Conservation (phyloP, 2,797 vertebrate species). For the Myotis vivesi region DNA sequence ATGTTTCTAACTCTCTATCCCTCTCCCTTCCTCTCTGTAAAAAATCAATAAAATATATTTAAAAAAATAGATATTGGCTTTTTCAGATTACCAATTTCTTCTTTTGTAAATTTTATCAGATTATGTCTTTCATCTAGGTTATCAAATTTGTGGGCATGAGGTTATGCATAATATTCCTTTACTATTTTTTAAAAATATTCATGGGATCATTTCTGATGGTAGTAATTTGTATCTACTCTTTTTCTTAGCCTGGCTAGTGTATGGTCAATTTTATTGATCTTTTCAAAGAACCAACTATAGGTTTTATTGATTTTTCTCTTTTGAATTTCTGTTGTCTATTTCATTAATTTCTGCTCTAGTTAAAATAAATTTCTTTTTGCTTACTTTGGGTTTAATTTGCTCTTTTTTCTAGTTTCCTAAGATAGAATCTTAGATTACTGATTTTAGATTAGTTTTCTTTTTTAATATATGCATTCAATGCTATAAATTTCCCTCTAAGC, state of each 20-base stretch:
- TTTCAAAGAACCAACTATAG: background rate
- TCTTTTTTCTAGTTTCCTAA: background rate
- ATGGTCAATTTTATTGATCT: background rate
- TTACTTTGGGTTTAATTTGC: background rate
- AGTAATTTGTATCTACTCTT: background rate
- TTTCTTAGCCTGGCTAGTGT: background rate
- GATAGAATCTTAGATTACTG: background rate
- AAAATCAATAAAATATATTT: too few species aligned
- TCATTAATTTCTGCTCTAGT: background rate
- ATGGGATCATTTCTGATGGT: background rate
- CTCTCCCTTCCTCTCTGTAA: too few species aligned
- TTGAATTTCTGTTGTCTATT: background rate
- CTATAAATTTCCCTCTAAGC: background rate
- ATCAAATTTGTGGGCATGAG: background rate
- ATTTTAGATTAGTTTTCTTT: constrained; percentile 41
- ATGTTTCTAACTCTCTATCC: too few species aligned
- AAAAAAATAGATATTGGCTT: background rate
- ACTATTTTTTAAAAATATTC: background rate
- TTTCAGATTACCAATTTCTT: background rate
- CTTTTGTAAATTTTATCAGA: background rate
- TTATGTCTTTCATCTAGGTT: background rate
- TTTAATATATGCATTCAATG: background rate
- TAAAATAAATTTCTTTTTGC: background rate
- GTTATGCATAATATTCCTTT: background rate
- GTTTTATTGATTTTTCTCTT: constrained; percentile 32